phyloP scores from a whole-genome alignment of 2,797 vertebrate genomes.

The Artibeus jamaicensis region DNA sequence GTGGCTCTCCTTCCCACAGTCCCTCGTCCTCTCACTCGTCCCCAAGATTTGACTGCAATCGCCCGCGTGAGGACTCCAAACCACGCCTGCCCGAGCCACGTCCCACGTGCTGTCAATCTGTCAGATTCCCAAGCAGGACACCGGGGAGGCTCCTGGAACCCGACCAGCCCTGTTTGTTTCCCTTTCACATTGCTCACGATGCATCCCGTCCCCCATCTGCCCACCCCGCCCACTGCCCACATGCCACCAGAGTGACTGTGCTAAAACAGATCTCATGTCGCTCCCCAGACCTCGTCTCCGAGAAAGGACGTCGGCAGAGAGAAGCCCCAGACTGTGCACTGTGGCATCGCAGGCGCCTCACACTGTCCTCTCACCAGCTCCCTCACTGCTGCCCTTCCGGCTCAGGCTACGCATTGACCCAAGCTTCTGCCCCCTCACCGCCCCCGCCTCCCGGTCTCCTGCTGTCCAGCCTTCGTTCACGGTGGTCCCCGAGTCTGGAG shows the following conservation, averaged over 20 bases:
- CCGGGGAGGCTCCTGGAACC: neutral
- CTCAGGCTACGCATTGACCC: neutral
- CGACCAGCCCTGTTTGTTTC: neutral
- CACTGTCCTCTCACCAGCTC: neutral
- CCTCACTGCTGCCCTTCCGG: neutral
- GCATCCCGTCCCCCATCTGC: neutral
- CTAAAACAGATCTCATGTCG: neutral
- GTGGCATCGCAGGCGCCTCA: neutral
- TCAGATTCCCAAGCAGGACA: neutral
- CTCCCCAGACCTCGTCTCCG: neutral
- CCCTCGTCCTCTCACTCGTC: neutral
- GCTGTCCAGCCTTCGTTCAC: neutral
- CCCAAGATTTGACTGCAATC: neutral
- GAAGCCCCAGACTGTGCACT: neutral
- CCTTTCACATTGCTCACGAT: neutral
- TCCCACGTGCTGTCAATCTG: neutral
- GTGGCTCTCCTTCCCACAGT: neutral
- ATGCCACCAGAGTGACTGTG: neutral
- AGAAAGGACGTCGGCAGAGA: neutral
- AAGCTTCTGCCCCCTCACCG: neutral
- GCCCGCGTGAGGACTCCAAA: neutral
- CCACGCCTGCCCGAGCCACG: neutral
- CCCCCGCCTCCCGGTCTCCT: neutral
- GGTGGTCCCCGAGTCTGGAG: neutral
- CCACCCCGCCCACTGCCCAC: neutral